A percentile compares a stretch with the other conserved stretches of the same genome.
These are phyloP conservation scores for Oasisia sp. DNA, from an alignment of 2,888 invertebrate species.

Conservation along the genomic window DNA sequence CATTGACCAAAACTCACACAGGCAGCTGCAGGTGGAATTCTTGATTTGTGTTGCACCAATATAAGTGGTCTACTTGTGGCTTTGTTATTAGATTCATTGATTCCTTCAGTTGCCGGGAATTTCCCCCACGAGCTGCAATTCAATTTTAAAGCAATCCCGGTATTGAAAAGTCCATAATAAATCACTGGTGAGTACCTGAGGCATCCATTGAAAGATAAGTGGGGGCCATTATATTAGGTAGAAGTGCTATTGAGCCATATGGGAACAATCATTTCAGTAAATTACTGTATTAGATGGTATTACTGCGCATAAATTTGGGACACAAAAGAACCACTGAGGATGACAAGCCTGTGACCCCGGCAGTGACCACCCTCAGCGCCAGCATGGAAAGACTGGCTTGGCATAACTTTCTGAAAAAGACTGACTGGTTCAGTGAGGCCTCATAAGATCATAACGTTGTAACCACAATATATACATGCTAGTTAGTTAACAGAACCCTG, in stretches of 20 bases:
- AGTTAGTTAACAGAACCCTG: no score
- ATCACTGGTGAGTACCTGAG: not conserved
- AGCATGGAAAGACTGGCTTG: no score
- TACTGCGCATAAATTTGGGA: not conserved
- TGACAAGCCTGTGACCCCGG: not conserved
- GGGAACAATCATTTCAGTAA: not conserved
- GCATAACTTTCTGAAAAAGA: no score
- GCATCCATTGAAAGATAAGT: not conserved
- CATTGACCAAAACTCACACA: not conserved
- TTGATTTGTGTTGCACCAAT: not conserved
- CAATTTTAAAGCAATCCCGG: not conserved
- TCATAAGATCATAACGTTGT: no score
- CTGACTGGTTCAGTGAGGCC: no score
- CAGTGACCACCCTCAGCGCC: no score
- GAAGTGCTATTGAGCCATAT: not conserved
- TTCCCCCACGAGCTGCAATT: not conserved
- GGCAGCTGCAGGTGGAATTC: not conserved
- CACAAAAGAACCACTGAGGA: not conserved
- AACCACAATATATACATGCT: no score
- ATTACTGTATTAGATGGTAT: not conserved
- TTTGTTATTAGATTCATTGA: not conserved
- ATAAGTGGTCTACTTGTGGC: not conserved
- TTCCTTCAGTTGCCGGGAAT: not conserved
- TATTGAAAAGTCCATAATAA: not conserved
- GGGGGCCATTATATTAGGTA: not conserved